Percentiles rank a stretch among this genome's conserved stretches.
Evolutionary conservation across 2,113 vertebrate species (phyloP).

Genomic region (Notiomystis cincta): DNA sequence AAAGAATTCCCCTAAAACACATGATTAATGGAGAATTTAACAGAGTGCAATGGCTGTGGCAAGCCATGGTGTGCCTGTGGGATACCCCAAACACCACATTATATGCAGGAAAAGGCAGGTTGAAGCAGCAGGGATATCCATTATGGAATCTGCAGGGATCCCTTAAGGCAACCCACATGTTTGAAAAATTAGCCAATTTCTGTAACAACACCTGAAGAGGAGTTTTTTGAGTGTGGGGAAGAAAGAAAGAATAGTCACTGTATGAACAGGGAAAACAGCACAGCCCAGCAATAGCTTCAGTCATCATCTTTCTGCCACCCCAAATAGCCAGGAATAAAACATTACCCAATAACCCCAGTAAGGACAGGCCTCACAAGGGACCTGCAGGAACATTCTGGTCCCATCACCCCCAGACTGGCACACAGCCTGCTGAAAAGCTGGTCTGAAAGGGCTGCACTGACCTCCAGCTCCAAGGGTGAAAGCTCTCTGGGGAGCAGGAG

Average conservation of each 20-base stretch:
- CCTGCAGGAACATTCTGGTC: rapidly evolving
- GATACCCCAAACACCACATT: not conserved
- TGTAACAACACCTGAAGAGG: not conserved
- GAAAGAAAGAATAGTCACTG: not conserved
- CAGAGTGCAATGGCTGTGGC: not conserved
- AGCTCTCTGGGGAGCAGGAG: not conserved
- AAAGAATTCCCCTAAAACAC: not conserved
- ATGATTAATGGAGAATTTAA: not conserved
- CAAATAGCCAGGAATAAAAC: not conserved
- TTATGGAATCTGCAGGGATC: not conserved
- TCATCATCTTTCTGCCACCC: not conserved
- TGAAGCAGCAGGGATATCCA: not conserved
- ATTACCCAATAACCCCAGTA: rapidly evolving
- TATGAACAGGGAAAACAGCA: not conserved
- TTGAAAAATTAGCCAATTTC: not conserved
- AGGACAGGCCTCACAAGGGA: not conserved
- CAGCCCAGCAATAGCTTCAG: not conserved
- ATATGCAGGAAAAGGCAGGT: not conserved
- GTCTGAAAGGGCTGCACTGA: too few relatives aligned
- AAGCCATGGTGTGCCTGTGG: not conserved
- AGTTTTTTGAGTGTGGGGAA: not conserved
- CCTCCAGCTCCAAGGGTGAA: not conserved
- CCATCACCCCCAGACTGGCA: not conserved
- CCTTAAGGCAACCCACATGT: not conserved
- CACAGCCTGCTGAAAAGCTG: not conserved